Evolutionary conservation across 2,888 invertebrate species (phyloP).

Genomic region (Cistogaster globosa): DNA sequence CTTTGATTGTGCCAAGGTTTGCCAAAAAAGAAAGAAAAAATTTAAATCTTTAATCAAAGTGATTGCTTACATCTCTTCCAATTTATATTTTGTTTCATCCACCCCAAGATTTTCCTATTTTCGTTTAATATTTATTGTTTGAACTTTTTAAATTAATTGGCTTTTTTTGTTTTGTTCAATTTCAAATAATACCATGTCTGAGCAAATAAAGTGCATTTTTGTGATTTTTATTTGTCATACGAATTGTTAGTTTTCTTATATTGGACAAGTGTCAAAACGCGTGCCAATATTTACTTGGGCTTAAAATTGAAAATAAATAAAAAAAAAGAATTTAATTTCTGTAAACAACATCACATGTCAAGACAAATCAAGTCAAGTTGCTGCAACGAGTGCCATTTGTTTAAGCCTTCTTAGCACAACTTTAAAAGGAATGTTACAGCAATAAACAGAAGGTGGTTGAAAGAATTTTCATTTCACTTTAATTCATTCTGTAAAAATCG

Average conservation of each 20-base stretch:
- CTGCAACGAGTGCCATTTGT: constrained; percentile 2
- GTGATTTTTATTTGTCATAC: constrained; percentile 30
- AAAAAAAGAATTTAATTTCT: constrained; percentile 64
- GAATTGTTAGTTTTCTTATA: not conserved
- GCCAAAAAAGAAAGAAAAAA: too few species aligned
- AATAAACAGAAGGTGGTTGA: constrained; percentile 23
- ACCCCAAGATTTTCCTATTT: not conserved
- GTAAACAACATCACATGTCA: constrained; percentile 64
- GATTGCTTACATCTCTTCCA: not conserved
- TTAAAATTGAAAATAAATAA: constrained; percentile 52
- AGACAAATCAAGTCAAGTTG: constrained; percentile 13
- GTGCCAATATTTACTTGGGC: constrained; percentile 69
- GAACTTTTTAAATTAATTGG: constrained; percentile 49
- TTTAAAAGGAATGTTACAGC: not conserved
- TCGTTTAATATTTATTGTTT: not conserved
- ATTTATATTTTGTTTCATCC: constrained; percentile 2
- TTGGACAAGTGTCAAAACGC: constrained; percentile 68
- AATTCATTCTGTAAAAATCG: not conserved
- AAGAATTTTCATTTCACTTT: not conserved
- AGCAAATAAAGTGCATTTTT: constrained; percentile 41
- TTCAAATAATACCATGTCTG: constrained; percentile 16
- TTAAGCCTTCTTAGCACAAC: constrained; percentile 8
- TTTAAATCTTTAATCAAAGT: not conserved
- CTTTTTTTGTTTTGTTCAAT: constrained; percentile 33
- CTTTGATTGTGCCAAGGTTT: too few species aligned